A percentile compares a stretch with the other conserved stretches of the same genome.
These are phyloP conservation scores for Squalus acanthias DNA, from an alignment of 2,797 vertebrate species.

Conservation along the genomic window DNA sequence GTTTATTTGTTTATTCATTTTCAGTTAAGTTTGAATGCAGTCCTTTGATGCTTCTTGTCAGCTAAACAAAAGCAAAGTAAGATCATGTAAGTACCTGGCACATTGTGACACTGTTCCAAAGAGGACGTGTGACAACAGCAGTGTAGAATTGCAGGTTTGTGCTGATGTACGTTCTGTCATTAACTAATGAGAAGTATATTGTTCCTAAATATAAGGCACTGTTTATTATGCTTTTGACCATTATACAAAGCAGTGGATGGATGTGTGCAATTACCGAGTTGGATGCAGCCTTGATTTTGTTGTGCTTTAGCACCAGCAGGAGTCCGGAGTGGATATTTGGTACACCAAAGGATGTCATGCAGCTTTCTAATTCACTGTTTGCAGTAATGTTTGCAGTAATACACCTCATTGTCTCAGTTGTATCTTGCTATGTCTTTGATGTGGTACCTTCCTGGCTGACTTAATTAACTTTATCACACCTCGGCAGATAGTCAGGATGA, in stretches of 20 bases:
- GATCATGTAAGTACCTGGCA: background rate
- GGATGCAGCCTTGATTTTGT: background rate
- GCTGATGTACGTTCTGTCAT: background rate
- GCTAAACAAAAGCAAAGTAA: background rate
- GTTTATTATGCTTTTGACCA: background rate
- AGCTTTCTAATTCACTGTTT: background rate
- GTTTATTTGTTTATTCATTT: background rate
- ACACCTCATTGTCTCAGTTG: too few relatives aligned
- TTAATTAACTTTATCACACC: too few relatives aligned
- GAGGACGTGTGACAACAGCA: background rate
- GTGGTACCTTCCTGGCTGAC: too few relatives aligned
- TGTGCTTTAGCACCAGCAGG: background rate
- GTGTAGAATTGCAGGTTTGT: background rate
- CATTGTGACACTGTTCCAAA: background rate
- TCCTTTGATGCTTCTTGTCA: background rate
- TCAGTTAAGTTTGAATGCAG: background rate
- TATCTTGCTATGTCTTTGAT: too few relatives aligned
- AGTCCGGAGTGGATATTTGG: background rate
- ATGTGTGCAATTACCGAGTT: background rate
- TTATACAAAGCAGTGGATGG: background rate
- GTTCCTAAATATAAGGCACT: background rate
- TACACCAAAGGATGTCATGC: background rate
- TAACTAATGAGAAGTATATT: background rate
- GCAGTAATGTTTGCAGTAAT: background rate
- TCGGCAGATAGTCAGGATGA: too few relatives aligned